Percentiles rank a stretch among this genome's conserved stretches.
Conservation (phyloP, 1,140 invertebrate species). For the Holcopasites calliopsidis region DNA sequence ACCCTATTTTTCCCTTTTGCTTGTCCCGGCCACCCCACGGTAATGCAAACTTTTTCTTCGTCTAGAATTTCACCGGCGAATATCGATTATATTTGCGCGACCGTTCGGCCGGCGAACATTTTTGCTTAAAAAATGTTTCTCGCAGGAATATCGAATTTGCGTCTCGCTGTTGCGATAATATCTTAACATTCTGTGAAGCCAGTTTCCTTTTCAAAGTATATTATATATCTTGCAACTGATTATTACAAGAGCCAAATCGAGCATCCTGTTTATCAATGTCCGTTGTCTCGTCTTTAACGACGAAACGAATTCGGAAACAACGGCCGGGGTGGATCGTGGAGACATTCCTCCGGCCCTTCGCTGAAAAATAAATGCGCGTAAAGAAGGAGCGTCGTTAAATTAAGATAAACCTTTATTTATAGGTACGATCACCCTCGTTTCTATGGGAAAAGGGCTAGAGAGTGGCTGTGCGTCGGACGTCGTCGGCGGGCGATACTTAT, state of each 20-base stretch:
- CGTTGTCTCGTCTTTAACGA: not conserved
- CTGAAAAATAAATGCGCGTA: slow-evolving; percentile 27
- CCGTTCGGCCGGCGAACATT: not conserved
- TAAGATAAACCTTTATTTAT: slow-evolving; percentile 39
- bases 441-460: slow-evolving; percentile 12
- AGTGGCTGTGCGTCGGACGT: slow-evolving; percentile 29
- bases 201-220: too few species aligned
- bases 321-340: not conserved
- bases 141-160: too few species aligned
- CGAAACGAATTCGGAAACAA: not conserved
- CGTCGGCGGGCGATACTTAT: slow-evolving; percentile 26
- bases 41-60: not conserved
- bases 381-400: slow-evolving; percentile 35
- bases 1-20: slow-evolving; percentile 8
- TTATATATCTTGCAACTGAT: too few species aligned
- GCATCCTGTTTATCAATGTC: too few species aligned
- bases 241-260: too few species aligned
- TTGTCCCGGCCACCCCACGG: not conserved
- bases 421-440: slow-evolving; percentile 35
- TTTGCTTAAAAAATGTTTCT: not conserved
- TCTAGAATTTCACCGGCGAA: not conserved
- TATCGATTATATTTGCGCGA: not conserved
- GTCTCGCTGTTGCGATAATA: too few species aligned
- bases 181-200: too few species aligned
- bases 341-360: not conserved